Conservation (phyloP, 2,113 vertebrate genomes). For the Prionailurus viverrinus region DNA sequence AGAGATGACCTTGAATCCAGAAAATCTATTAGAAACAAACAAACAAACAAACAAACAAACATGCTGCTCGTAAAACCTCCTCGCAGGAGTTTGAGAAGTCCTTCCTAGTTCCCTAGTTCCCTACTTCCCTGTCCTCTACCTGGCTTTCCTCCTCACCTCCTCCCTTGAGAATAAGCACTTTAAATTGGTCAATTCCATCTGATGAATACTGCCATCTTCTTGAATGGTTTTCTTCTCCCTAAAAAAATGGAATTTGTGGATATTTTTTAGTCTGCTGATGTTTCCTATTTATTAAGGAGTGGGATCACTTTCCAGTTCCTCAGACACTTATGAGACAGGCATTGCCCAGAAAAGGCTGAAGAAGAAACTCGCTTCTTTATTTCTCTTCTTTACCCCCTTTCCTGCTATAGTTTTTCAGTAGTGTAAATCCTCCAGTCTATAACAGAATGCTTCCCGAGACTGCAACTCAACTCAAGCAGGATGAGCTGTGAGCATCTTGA, state of each 20-base stretch:
- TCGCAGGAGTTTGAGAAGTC: background rate
- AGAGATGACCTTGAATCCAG: background rate
- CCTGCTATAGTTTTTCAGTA: background rate
- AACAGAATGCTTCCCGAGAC: background rate
- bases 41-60: background rate
- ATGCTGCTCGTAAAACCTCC: background rate
- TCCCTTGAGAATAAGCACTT: background rate
- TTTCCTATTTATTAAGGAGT: background rate
- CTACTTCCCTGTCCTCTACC: background rate
- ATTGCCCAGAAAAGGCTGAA: background rate
- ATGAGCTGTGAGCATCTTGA: background rate
- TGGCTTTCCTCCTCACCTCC: background rate
- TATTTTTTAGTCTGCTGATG: background rate
- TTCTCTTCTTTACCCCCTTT: background rate
- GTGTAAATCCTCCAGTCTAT: background rate
- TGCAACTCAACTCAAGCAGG: background rate
- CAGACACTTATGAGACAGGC: background rate
- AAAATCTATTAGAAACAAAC: background rate
- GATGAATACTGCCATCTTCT: background rate
- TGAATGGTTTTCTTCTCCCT: slow-evolving; percentile 6
- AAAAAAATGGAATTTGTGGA: background rate
- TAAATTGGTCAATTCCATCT: background rate
- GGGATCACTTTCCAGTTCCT: background rate
- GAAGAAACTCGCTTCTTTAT: background rate
- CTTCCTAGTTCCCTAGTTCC: background rate